A percentile compares a stretch with the other conserved stretches of the same genome.
Conservation (phyloP, 2,888 invertebrate species). For the Microchrysa polita region DNA sequence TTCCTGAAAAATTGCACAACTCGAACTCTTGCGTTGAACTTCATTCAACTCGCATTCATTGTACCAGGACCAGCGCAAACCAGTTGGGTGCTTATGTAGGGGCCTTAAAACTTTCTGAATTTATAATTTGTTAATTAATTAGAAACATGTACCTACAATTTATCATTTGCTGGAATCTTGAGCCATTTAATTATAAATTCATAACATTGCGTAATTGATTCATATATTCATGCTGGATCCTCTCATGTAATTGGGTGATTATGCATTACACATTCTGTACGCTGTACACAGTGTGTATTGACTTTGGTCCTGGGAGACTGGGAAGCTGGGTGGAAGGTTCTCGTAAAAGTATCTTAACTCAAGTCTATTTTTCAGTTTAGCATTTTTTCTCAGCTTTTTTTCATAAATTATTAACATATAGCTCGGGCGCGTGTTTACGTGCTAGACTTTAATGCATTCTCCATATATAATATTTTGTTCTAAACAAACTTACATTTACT, state of each 20-base stretch:
- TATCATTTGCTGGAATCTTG: slow-evolving; percentile 13
- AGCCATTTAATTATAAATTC: slow-evolving; percentile 18
- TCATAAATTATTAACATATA: background rate
- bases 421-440: background rate
- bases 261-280: background rate
- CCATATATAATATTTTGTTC: background rate
- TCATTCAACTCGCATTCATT: too few relatives aligned
- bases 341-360: too few relatives aligned
- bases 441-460: background rate
- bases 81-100: background rate
- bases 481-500: too few relatives aligned
- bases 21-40: too few relatives aligned
- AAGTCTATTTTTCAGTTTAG: too few relatives aligned
- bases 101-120: slow-evolving; percentile 21
- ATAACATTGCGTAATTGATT: slow-evolving; percentile 5
- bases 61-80: too few relatives aligned
- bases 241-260: background rate
- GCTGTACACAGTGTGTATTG: background rate
- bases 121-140: slow-evolving; percentile 16
- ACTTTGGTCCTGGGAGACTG: too few relatives aligned
- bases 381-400: background rate
- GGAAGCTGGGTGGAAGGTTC: too few relatives aligned
- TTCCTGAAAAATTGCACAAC: too few relatives aligned
- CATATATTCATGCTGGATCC: background rate
- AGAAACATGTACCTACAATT: slow-evolving; percentile 3